These are phyloP conservation scores for Dermochelys coriacea DNA, from an alignment of 2,797 vertebrate genomes.

Conservation along the genomic window DNA sequence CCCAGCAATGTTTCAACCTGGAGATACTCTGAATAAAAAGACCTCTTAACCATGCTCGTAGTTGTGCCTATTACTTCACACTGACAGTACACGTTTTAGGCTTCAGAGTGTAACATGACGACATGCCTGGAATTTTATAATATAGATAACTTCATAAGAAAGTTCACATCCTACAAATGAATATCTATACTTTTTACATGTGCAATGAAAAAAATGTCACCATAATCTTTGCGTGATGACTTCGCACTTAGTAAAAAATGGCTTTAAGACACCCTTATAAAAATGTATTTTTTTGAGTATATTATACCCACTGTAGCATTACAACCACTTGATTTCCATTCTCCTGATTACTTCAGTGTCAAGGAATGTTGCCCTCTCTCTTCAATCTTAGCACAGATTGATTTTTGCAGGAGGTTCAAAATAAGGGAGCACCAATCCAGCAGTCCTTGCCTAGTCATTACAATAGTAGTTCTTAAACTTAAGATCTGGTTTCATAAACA, in stretches of 20 bases:
- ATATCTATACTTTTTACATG: not conserved
- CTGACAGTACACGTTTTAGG: not conserved
- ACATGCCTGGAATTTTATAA: not conserved
- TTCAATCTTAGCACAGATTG: not conserved
- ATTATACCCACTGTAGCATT: not conserved
- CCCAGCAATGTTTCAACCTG: not conserved
- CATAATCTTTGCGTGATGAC: not conserved
- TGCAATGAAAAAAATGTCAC: not conserved
- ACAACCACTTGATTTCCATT: not conserved
- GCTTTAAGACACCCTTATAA: not conserved
- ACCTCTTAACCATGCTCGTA: not conserved
- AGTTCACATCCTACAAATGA: not conserved
- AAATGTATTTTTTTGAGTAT: not conserved
- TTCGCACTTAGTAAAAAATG: not conserved
- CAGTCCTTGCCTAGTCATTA: not conserved
- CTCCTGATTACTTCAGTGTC: not conserved
- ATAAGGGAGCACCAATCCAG: not conserved
- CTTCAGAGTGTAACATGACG: not conserved
- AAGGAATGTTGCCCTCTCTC: not conserved
- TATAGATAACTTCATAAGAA: not conserved
- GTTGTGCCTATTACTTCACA: not conserved
- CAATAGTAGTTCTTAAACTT: accelerated
- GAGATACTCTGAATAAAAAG: not conserved
- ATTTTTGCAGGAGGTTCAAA: not conserved
- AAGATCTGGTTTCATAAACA: not conserved